phyloP scores from a whole-genome alignment of 2,888 invertebrate genomes.

The Lymantria dispar region DNA sequence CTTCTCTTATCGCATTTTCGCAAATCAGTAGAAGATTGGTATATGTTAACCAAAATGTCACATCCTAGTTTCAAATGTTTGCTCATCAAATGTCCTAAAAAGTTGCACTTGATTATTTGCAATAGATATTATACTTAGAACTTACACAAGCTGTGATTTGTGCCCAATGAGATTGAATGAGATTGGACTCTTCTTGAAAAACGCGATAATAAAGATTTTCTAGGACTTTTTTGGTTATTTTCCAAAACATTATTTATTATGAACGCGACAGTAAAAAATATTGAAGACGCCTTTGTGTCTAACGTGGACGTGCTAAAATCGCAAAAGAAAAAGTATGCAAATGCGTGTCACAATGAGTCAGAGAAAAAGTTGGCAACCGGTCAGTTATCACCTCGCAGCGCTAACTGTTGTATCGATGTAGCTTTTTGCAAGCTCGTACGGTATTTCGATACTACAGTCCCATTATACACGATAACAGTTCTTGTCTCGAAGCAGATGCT shows the following conservation, averaged over 20 bases:
- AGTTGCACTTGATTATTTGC: constrained; percentile 2
- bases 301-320: constrained; percentile 39
- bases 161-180: too few relatives aligned
- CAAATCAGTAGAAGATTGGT: constrained; percentile 40
- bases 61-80: constrained; percentile 19
- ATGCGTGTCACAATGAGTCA: constrained; percentile 52
- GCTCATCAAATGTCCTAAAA: constrained; percentile 9
- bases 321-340: constrained; percentile 46
- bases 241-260: constrained; percentile 30
- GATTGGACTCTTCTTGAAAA: too few relatives aligned
- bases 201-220: constrained; percentile 71
- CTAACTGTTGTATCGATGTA: constrained; percentile 46
- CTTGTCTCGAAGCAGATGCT: not conserved
- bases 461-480: not conserved
- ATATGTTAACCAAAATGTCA: constrained; percentile 23
- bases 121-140: not conserved
- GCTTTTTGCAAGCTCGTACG: constrained; percentile 32
- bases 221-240: constrained; percentile 40
- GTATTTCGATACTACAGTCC: constrained; percentile 2
- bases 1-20: constrained; percentile 50
- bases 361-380: constrained; percentile 44
- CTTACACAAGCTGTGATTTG: not conserved
- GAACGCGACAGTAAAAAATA: not conserved
- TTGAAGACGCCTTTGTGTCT: constrained; percentile 40
- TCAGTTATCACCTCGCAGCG: constrained; percentile 55